Base-by-base conservation (phyloP, 2,113 vertebrate species). In the Plectropomus leopardus region DNA sequence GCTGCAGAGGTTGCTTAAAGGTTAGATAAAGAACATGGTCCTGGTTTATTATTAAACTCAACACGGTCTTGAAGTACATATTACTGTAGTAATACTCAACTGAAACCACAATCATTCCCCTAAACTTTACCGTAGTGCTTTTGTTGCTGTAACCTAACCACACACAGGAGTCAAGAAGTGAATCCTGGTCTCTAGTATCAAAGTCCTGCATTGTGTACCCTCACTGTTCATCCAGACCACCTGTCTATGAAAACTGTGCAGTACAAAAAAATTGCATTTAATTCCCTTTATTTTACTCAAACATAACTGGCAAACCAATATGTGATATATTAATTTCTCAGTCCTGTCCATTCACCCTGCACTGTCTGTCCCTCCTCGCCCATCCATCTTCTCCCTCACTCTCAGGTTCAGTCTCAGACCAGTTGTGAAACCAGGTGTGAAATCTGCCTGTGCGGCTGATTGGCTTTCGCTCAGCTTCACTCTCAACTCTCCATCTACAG, bases 351-450 rank as follows among this genome's bases (percentile, higher is more conserved):
- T 24, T 55, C 6, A 55, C 5, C 5, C 24, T 28, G 14, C 24
- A 57, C 54, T 57, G 28, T 19, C 54, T 5, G 10, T 32, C 4
- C 16, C 26, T 19, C 28, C 10, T 19, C 54, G 19, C 16, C 15
- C 17, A 36, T 14, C 19, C 34, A 61, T 36, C 63, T 44, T 36
- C n/a, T 24, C 53, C 32, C 26, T 40, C 21, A 9, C 24, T 40
- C 47, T 34, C 23, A 61, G 51, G 21, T 59, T 40, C 36, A 40
- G 36, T 9, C 71, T 53, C 69, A 66, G 51, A 63, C n/a, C 30
- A n/a, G 21, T 26, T 60, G 71, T 64, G 70, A 54, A 83, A 63
- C 50, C 81, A 85, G 74, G 74, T 86, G 83, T 85, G 61, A 89
- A 86, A 86, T 76, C 45, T 51, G 36, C 28, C 51, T 34, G 23